Base-by-base conservation (phyloP, 2,797 vertebrate species). In the Pangasius djambal region DNA sequence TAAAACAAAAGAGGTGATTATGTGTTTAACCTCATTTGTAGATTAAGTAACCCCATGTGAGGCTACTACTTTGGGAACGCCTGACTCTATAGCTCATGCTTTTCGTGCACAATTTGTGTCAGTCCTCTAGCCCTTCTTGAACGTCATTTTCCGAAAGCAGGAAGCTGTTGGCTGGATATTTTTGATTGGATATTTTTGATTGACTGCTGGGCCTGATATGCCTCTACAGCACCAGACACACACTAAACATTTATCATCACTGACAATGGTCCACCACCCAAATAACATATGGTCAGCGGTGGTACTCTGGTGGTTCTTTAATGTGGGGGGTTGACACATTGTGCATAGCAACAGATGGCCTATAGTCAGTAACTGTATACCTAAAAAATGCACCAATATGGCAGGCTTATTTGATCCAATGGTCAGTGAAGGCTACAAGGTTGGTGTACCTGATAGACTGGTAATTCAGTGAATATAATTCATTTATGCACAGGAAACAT, bases 251-350 rank as follows among this genome's bases (percentile, higher is more conserved):
- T n/a, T 20, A 31, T 50, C 82, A 67, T 84, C 40, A 50, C 61
- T 18, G 37, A 83, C 13, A 83, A 28, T 67, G 61, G 40, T 67
- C 34, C 83, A 50, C 8, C 9, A 69, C n/a, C 83, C 40, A 84
- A 67, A 67, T 69, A 69, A 50, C 83, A 84, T 69, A 48, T 84
- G 83, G 57, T 61, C 79, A 82, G 57, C 15, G 57, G 31, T 82
- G 79, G 16, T 31, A 44, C 28, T 65, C 25, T 31, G 61, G 61
- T n/a, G 61, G 15, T 28, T 15, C 44, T 69, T 84, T 67, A 50
- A 52, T n/a, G 16, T 10, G 0, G 5, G 44, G n/a, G 37, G 4
- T 67, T 50, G 37, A 52, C 63, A 48, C 8, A 18, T 61, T 40
- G 57, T 40, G 12, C 37, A 63, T 44, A 83, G 22, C 37, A 44